Conservation (phyloP, 1,140 invertebrate genomes). For the Aphelenchoides avenae region DNA sequence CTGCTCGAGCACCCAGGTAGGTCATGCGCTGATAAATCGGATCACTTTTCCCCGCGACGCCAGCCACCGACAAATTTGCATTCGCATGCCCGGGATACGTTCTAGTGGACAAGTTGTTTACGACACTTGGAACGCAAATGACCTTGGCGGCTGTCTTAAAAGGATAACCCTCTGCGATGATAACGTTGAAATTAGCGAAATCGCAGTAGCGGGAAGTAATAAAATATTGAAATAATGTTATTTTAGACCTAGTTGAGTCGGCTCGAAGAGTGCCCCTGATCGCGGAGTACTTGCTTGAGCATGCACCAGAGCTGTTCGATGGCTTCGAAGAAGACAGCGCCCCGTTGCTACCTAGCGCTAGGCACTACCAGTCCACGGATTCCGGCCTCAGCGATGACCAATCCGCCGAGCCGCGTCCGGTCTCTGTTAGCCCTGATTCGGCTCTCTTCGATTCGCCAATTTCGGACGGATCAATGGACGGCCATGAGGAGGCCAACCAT, state of each 20-base stretch:
- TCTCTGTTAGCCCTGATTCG: slow-evolving; percentile 25
- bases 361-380: slow-evolving; percentile 45
- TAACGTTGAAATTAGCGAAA: neutral
- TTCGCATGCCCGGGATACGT: too few species aligned
- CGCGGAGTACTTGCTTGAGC: slow-evolving; percentile 34
- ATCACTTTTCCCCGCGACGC: too few species aligned
- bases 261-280: slow-evolving; percentile 34
- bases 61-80: too few species aligned
- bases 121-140: too few species aligned
- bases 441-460: slow-evolving; percentile 31
- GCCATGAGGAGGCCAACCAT: neutral
- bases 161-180: too few species aligned
- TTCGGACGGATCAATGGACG: neutral
- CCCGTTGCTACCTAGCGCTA: slow-evolving; percentile 14
- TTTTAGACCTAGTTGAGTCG: slow-evolving; percentile 40
- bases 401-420: neutral
- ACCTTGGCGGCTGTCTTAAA: too few species aligned
- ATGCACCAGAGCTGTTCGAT: slow-evolving; percentile 42
- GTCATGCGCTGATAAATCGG: slow-evolving; percentile 13
- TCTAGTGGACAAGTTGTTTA: too few species aligned
- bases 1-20: slow-evolving; percentile 42
- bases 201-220: neutral
- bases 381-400: slow-evolving; percentile 42
- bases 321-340: slow-evolving; percentile 36
- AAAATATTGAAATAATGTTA: neutral